Evolutionary conservation across 2,888 invertebrate genomes (phyloP).

Genomic region (Leucoma salicis): DNA sequence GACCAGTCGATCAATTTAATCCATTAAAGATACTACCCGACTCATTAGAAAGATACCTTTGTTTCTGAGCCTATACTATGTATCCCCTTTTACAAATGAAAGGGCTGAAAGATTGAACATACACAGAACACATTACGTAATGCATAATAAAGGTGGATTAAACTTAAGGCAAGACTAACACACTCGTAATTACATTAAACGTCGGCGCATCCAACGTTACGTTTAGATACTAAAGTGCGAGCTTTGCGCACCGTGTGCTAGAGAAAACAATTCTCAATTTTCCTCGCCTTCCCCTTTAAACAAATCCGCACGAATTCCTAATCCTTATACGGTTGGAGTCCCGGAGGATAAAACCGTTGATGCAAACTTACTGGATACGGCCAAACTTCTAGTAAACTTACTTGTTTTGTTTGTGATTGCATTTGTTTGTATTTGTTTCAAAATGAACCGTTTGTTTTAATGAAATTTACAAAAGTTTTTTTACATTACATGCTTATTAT

Average conservation of each 20-base stretch:
- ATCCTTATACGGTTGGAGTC: slow-evolving; percentile 67
- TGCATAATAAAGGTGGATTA: slow-evolving; percentile 29
- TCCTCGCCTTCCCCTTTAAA: slow-evolving; percentile 65
- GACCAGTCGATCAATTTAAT: too few relatives aligned
- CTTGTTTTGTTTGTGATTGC: slow-evolving; percentile 18
- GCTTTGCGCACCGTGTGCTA: slow-evolving; percentile 58
- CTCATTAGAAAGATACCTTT: too few relatives aligned
- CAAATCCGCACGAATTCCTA: slow-evolving; percentile 72
- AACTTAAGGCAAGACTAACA: slow-evolving; percentile 37
- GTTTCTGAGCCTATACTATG: too few relatives aligned
- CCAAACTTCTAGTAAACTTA: slow-evolving; percentile 22
- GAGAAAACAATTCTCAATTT: slow-evolving; percentile 73
- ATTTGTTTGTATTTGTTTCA: slow-evolving; percentile 12
- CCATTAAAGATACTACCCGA: too few relatives aligned
- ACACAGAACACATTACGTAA: slow-evolving; percentile 9
- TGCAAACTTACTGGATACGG: slow-evolving; percentile 48
- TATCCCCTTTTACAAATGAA: background rate
- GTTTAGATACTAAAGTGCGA: slow-evolving; percentile 39
- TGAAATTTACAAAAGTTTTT: slow-evolving; percentile 1
- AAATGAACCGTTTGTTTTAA: slow-evolving; percentile 6
- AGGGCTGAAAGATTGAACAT: slow-evolving; percentile 8
- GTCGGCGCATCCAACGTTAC: slow-evolving; percentile 47
- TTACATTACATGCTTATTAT: background rate
- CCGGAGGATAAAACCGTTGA: slow-evolving; percentile 51
- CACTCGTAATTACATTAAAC: slow-evolving; percentile 52